Evolutionary conservation across 2,113 vertebrate genomes (phyloP).

Genomic region (Etheostoma cragini): DNA sequence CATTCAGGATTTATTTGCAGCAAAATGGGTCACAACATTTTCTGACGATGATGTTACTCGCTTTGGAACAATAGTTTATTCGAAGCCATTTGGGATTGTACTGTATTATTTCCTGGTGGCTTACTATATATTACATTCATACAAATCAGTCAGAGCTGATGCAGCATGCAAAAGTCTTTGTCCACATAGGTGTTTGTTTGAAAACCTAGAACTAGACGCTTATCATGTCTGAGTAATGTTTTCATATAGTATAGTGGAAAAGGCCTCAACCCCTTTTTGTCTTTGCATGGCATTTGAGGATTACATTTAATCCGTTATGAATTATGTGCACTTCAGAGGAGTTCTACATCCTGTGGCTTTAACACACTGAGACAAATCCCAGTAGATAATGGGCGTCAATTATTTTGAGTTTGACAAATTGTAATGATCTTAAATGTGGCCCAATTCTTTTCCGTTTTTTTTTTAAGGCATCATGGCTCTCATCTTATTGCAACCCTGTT

Average conservation of each 20-base stretch:
- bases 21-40: slow-evolving; percentile 35
- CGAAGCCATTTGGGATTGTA: neutral
- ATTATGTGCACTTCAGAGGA: slow-evolving; percentile 1
- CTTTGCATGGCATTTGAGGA: neutral
- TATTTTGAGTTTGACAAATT: neutral
- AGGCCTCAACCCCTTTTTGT: neutral
- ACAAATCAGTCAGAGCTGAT: slow-evolving; percentile 12
- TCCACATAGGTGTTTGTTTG: neutral
- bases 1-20: slow-evolving; percentile 38
- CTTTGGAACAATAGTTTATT: slow-evolving; percentile 26
- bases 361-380: neutral
- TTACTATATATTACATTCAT: slow-evolving; percentile 18
- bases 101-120: neutral
- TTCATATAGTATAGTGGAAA: neutral
- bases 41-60: slow-evolving; percentile 11
- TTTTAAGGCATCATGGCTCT: neutral
- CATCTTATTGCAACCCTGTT: neutral
- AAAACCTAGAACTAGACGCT: neutral
- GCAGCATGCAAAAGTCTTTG: neutral
- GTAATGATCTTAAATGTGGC: no score
- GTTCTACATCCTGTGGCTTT: slow-evolving; percentile 7
- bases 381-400: neutral
- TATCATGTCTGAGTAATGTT: neutral
- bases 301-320: slow-evolving; percentile 31
- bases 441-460: no score